phyloP scores from a whole-genome alignment of 2,113 vertebrate species.

The Xenopus tropicalis region DNA sequence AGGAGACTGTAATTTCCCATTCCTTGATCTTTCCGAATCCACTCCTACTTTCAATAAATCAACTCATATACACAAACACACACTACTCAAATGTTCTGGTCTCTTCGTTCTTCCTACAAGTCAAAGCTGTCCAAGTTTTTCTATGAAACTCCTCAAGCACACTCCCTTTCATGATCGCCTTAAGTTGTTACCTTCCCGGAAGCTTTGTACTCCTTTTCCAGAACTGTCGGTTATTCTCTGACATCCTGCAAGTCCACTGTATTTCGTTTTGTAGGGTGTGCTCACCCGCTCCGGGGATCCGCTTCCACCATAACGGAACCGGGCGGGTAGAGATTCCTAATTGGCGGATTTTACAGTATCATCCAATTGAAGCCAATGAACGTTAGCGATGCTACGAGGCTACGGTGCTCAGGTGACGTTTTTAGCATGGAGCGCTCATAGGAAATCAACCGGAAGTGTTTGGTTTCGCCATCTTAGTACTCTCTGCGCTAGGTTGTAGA shows the following conservation, averaged over 20 bases:
- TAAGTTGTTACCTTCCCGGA: slow-evolving; percentile 78
- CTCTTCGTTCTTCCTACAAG: no score
- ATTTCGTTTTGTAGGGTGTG: slow-evolving; percentile 36
- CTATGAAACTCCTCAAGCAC: no score
- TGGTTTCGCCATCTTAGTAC: no score
- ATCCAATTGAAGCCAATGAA: not conserved
- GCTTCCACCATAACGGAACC: slow-evolving; percentile 81
- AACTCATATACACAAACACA: no score
- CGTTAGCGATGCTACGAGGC: not conserved
- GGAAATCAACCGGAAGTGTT: not conserved
- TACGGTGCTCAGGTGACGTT: not conserved
- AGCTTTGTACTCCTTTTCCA: slow-evolving; percentile 88
- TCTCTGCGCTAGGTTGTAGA: no score
- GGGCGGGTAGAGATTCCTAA: not conserved
- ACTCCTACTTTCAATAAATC: no score
- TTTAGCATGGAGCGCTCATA: not conserved
- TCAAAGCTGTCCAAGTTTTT: no score
- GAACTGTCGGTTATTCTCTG: slow-evolving; percentile 87
- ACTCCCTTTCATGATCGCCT: no score
- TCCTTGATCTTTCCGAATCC: no score
- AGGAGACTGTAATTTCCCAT: no score
- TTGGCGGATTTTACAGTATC: not conserved
- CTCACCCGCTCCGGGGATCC: slow-evolving; percentile 50
- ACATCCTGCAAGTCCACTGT: slow-evolving; percentile 51
- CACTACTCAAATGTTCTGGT: no score